Conservation (phyloP, 1,140 invertebrate genomes). For the Drosophila navojoa region DNA sequence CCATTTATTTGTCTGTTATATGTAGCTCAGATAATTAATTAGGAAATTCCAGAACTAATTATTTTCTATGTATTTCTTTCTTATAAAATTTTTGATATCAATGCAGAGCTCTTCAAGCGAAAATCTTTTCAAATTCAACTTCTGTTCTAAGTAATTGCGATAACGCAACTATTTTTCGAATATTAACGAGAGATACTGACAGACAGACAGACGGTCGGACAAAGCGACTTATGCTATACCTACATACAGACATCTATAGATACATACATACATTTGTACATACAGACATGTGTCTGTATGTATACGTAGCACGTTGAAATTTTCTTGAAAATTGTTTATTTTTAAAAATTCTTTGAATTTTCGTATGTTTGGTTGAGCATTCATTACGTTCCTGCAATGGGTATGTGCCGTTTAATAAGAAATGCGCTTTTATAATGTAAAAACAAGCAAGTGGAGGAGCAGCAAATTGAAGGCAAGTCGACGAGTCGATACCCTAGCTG, state of each 20-base stretch:
- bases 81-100: no score
- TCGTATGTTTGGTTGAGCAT: constrained; percentile 19
- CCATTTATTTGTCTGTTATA: no score
- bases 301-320: constrained; percentile 4
- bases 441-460: neutral
- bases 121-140: neutral
- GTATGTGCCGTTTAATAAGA: constrained; percentile 28
- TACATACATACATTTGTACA: constrained; percentile 10
- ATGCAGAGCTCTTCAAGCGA: neutral
- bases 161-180: constrained; percentile 11
- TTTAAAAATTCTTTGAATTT: constrained; percentile 63
- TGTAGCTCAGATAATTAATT: neutral
- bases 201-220: neutral
- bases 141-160: constrained; percentile 1
- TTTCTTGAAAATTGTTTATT: constrained; percentile 62
- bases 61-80: no score
- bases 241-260: neutral
- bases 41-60: no score
- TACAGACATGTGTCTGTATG: constrained; percentile 9
- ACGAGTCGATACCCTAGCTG: neutral
- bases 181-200: neutral
- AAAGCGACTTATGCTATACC: neutral
- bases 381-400: constrained; percentile 23
- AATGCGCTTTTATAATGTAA: constrained; percentile 43
- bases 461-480: neutral